Evolutionary conservation across 2,888 invertebrate genomes (phyloP).

Genomic region (Oxytorus armatus): DNA sequence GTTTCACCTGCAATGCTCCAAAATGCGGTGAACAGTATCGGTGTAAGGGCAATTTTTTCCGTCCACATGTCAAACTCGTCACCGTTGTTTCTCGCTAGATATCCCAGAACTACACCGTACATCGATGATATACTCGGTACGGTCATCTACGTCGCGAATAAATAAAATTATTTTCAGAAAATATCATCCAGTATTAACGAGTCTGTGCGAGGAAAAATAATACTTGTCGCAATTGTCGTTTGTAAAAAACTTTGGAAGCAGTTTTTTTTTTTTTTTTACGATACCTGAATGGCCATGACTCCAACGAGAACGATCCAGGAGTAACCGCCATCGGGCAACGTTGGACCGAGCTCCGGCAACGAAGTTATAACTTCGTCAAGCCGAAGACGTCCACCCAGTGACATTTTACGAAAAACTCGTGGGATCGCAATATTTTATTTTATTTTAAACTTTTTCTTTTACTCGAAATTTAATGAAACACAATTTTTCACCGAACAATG

Average conservation of each 20-base stretch:
- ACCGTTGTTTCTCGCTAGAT: conserved; percentile 65
- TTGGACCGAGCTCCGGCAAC: conserved; percentile 88
- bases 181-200: no score
- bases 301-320: conserved; percentile 88
- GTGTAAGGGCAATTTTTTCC: conserved; percentile 86
- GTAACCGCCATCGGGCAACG: conserved; percentile 88
- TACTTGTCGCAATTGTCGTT: not conserved
- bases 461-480: not conserved
- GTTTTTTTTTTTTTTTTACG: not conserved
- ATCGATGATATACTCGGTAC: conserved; percentile 79
- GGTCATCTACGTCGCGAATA: conserved; percentile 75
- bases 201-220: no score
- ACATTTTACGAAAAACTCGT: conserved; percentile 70
- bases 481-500: conserved; percentile 38
- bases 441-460: not conserved
- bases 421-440: not conserved
- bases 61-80: conserved; percentile 85
- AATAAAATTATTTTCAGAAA: not conserved
- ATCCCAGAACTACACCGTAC: conserved; percentile 78
- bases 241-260: not conserved
- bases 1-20: conserved; percentile 85
- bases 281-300: conserved; percentile 86
- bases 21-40: conserved; percentile 87
- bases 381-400: conserved; percentile 74
- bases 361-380: conserved; percentile 88